phyloP scores from a whole-genome alignment of 2,888 invertebrate species.

The Torymus texanus region DNA sequence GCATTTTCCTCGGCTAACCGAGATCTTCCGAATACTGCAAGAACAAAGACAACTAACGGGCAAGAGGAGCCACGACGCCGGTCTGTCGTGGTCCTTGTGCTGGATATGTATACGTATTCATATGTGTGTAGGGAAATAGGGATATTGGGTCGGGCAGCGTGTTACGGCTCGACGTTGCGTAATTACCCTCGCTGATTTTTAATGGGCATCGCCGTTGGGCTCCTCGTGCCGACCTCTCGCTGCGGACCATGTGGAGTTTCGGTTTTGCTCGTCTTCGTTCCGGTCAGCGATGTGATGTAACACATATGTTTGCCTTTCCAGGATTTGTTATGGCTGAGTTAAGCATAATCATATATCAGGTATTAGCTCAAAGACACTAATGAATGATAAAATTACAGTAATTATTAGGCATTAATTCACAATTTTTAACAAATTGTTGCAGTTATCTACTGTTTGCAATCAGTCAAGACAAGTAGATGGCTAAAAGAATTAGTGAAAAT shows the following conservation, averaged over 20 bases:
- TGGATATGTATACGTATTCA: background rate
- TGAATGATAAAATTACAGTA: background rate
- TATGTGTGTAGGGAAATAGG: background rate
- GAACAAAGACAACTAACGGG: constrained; percentile 37
- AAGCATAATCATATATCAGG: background rate
- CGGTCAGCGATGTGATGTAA: no score
- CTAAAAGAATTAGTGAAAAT: no score
- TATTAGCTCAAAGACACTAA: background rate
- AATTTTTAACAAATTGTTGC: no score
- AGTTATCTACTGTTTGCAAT: no score
- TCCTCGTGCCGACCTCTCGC: no score
- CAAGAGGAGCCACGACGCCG: no score
- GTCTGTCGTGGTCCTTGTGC: background rate
- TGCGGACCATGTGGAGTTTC: no score
- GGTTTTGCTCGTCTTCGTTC: no score
- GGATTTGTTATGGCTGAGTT: background rate
- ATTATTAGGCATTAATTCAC: no score
- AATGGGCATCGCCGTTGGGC: background rate
- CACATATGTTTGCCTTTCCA: background rate
- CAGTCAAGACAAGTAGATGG: no score
- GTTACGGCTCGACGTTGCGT: constrained; percentile 35
- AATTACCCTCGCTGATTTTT: constrained; percentile 45
- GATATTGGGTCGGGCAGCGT: background rate
- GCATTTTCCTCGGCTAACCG: background rate
- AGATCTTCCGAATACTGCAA: background rate